Percentiles rank a stretch among this genome's conserved stretches.
Evolutionary conservation across 2,797 vertebrate species (phyloP).

Genomic region (Luscinia luscinia): DNA sequence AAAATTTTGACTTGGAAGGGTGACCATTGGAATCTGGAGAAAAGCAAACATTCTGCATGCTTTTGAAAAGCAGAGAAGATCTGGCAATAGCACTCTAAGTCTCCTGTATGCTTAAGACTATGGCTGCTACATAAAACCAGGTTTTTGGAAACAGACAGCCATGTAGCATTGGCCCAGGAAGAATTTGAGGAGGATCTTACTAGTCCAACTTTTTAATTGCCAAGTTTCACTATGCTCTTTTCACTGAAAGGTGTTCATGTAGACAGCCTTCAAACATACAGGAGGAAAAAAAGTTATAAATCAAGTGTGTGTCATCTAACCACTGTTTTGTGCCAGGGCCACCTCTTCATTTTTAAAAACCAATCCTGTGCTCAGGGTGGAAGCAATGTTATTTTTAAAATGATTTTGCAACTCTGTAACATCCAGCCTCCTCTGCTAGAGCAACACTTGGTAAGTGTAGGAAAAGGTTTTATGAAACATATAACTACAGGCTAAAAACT

Average conservation of each 20-base stretch:
- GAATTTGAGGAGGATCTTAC: neutral
- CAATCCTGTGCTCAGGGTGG: neutral
- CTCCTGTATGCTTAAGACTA: neutral
- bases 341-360: neutral
- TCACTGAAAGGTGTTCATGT: neutral
- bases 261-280: neutral
- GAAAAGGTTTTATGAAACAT: neutral
- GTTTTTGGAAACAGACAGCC: neutral
- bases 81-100: neutral
- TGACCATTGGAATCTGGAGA: neutral
- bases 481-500: neutral
- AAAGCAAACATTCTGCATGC: neutral
- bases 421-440: slow-evolving; percentile 1
- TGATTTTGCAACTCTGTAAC: neutral
- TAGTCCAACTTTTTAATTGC: neutral
- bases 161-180: neutral
- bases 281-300: neutral
- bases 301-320: neutral
- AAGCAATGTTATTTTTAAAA: neutral
- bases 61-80: neutral
- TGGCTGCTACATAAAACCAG: neutral
- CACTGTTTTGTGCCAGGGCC: neutral
- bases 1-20: neutral
- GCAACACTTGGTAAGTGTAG: neutral
- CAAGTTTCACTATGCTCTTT: neutral